phyloP scores from a whole-genome alignment of 2,797 vertebrate species.

The Echeneis naucrates region DNA sequence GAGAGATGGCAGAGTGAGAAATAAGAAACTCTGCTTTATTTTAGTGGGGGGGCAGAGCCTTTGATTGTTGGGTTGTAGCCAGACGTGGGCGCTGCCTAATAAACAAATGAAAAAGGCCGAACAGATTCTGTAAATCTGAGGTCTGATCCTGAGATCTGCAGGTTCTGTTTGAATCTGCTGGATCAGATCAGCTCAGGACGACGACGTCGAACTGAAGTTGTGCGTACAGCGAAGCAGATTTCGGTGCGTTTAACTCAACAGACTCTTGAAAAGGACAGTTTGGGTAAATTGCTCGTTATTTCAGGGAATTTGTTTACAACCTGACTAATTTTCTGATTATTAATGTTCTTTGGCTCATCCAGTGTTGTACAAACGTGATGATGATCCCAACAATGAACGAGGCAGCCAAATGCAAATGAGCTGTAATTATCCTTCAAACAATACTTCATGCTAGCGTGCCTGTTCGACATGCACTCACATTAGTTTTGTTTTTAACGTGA shows the following conservation, averaged over 20 bases:
- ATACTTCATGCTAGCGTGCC: background rate
- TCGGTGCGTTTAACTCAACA: background rate
- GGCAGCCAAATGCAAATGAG: background rate
- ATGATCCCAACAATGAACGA: background rate
- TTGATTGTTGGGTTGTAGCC: conserved; percentile 72
- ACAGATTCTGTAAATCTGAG: conserved; percentile 26
- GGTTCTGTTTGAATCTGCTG: too few relatives aligned
- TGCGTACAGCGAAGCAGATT: too few relatives aligned
- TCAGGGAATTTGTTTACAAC: background rate
- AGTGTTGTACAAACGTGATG: background rate
- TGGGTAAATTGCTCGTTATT: background rate
- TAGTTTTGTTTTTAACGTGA: conserved; percentile 25
- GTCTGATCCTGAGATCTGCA: conserved; percentile 5
- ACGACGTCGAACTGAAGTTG: too few relatives aligned
- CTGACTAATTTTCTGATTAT: background rate
- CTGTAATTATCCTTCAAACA: too few relatives aligned
- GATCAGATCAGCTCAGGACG: too few relatives aligned
- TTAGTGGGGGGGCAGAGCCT: conserved; percentile 71
- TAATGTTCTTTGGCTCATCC: too few relatives aligned
- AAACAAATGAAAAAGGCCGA: conserved; percentile 67
- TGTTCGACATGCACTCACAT: conserved; percentile 3
- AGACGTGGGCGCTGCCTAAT: conserved; percentile 62
- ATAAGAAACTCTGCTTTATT: conserved; percentile 76
- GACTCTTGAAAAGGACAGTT: background rate
- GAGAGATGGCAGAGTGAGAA: conserved; percentile 68